Evolutionary conservation across 2,797 vertebrate species (phyloP).

Genomic region (Enteromius thamalakanensis): DNA sequence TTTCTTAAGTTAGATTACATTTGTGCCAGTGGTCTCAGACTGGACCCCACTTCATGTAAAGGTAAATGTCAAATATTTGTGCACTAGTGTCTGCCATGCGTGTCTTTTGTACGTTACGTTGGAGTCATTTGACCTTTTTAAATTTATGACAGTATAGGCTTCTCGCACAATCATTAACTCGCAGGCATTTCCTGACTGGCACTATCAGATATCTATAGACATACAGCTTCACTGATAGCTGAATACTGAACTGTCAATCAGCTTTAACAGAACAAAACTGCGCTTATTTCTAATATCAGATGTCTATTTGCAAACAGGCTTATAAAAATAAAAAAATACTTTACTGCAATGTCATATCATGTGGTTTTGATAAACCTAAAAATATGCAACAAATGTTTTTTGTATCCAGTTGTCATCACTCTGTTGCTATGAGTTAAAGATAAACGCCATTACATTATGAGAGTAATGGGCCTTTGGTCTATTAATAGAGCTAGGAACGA

Average conservation of each 20-base stretch:
- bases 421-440: background rate
- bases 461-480: background rate
- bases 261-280: background rate
- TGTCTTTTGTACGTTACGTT: slow-evolving; percentile 18
- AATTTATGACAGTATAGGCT: slow-evolving; percentile 42
- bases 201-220: slow-evolving; percentile 17
- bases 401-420: background rate
- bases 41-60: background rate
- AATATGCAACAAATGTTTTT: background rate
- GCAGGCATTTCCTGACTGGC: slow-evolving; percentile 39
- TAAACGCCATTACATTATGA: background rate
- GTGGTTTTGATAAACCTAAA: background rate
- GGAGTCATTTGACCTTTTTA: slow-evolving; percentile 34
- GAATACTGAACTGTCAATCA: background rate
- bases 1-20: background rate
- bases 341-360: background rate
- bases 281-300: too few species aligned
- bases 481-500: slow-evolving; percentile 11
- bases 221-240: slow-evolving; percentile 1
- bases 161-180: slow-evolving; percentile 20
- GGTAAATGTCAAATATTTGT: background rate
- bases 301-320: background rate
- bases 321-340: background rate
- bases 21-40: background rate
- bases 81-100: slow-evolving; percentile 7